These are phyloP conservation scores for Acrossocheilus wenchowensis DNA, from an alignment of 2,797 vertebrate genomes.

Conservation along the genomic window DNA sequence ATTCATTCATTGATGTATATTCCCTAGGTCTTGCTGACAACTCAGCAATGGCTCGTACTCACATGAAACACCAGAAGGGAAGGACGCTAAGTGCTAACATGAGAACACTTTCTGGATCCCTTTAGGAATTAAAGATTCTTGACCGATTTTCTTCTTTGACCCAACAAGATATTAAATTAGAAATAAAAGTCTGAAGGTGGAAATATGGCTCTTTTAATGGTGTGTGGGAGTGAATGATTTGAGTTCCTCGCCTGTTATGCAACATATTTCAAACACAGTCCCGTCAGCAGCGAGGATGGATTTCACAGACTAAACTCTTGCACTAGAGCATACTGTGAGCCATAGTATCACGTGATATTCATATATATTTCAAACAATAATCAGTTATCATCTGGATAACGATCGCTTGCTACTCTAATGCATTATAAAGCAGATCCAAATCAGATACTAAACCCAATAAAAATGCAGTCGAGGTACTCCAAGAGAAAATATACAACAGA, in stretches of 20 bases:
- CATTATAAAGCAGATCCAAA: conserved; percentile 1
- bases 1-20: conserved; percentile 41
- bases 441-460: not conserved
- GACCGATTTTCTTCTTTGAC: conserved; percentile 48
- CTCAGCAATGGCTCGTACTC: not conserved
- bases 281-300: conserved; percentile 40
- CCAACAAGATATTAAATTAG: conserved; percentile 34
- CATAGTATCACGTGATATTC: conserved; percentile 10
- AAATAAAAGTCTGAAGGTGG: conserved; percentile 49
- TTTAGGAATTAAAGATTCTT: conserved; percentile 39
- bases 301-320: conserved; percentile 57
- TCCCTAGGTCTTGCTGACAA: conserved; percentile 34
- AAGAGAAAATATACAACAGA: conserved; percentile 26
- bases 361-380: conserved; percentile 1
- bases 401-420: not conserved
- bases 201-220: conserved; percentile 47
- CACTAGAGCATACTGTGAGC: conserved; percentile 3
- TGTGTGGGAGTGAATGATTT: conserved; percentile 49
- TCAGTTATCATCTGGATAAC: not conserved
- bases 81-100: conserved; percentile 30
- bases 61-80: not conserved
- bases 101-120: conserved; percentile 8
- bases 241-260: conserved; percentile 46
- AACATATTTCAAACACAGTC: conserved; percentile 53
- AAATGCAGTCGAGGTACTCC: conserved; percentile 8